Percentiles rank a stretch among this genome's conserved stretches.
phyloP scores from a whole-genome alignment of 2,113 vertebrate species.

The Ploceus nigricollis region DNA sequence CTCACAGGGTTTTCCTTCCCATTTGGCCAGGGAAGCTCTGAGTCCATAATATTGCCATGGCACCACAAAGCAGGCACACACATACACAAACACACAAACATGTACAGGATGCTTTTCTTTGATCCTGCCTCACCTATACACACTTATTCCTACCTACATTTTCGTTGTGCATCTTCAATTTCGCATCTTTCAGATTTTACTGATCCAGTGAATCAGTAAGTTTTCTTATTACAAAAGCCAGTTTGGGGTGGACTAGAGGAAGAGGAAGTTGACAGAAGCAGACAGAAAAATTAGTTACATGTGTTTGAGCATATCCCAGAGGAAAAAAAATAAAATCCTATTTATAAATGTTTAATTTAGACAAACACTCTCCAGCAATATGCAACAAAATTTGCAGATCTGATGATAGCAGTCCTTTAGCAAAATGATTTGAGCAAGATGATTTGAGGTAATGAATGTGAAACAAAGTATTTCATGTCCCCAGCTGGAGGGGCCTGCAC shows the following conservation, averaged over 20 bases:
- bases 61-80: not conserved
- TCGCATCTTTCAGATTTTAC: not conserved
- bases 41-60: not conserved
- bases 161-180: not conserved
- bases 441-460: not conserved
- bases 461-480: not conserved
- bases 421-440: not conserved
- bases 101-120: not conserved
- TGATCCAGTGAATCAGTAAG: not conserved
- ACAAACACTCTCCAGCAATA: not conserved
- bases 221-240: not conserved
- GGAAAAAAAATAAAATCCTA: not conserved
- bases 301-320: not conserved
- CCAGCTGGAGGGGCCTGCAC: not conserved
- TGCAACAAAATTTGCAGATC: conserved; percentile 43
- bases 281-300: not conserved
- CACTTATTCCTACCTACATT: not conserved
- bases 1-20: not conserved
- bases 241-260: not conserved
- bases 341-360: not conserved
- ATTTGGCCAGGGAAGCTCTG: not conserved
- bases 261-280: not conserved
- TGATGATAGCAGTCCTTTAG: not conserved
- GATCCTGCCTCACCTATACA: not conserved
- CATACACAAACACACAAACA: not conserved